Conservation (phyloP, 2,797 vertebrate species). For the Platyrinchus mystaceus region DNA sequence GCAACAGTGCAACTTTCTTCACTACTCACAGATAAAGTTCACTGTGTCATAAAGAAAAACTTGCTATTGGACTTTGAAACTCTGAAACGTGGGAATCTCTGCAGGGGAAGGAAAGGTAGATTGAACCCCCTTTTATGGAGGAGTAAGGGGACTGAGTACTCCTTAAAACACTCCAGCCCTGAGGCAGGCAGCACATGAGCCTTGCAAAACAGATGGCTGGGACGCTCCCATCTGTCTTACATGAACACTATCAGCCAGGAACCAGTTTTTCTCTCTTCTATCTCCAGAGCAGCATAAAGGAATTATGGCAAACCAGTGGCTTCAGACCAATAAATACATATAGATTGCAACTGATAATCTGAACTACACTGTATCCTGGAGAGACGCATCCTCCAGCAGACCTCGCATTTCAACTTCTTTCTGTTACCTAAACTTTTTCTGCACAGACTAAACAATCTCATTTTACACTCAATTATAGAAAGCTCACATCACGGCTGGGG, state of each 20-base stretch:
- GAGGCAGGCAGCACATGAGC: not conserved
- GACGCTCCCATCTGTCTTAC: not conserved
- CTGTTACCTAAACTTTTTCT: not conserved
- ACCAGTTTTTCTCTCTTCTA: not conserved
- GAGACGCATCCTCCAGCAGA: not conserved
- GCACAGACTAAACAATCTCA: conserved; percentile 57
- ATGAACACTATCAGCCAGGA: not conserved
- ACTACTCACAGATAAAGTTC: not conserved
- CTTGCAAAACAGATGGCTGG: not conserved
- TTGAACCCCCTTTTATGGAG: not conserved
- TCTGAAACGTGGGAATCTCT: not conserved
- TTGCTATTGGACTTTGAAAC: not conserved
- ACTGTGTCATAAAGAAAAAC: not conserved
- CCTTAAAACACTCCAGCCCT: not conserved
- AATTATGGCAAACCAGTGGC: not conserved
- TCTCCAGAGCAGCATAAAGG: not conserved
- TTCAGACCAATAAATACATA: not conserved
- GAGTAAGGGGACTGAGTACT: not conserved
- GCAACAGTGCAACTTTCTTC: not conserved
- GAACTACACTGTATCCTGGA: not conserved
- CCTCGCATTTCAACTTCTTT: not conserved
- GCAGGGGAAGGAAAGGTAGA: not conserved
- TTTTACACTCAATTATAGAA: conserved; percentile 51
- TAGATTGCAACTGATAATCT: not conserved
- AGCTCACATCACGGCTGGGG: not conserved